These are phyloP conservation scores for Peromyscus californicus DNA, from an alignment of 2,113 vertebrate species.

Conservation along the genomic window DNA sequence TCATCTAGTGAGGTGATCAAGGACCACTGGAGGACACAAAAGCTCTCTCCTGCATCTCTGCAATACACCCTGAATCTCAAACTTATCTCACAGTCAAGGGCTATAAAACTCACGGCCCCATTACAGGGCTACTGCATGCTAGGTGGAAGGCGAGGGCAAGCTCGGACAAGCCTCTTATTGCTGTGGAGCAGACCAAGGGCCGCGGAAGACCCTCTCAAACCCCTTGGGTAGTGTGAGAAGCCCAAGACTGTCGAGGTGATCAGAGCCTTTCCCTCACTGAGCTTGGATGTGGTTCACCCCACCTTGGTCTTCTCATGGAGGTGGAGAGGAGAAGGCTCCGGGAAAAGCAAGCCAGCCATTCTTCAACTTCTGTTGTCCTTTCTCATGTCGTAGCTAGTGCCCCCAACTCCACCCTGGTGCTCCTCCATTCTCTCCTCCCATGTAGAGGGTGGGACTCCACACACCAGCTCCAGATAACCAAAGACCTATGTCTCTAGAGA, in stretches of 20 bases:
- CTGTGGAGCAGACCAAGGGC: neutral
- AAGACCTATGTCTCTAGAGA: neutral
- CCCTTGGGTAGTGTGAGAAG: no score
- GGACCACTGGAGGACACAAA: neutral
- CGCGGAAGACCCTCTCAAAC: neutral
- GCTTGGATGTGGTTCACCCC: neutral
- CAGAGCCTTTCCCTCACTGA: neutral
- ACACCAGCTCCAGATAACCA: neutral
- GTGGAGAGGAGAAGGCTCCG: neutral
- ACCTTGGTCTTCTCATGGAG: neutral
- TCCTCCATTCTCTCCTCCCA: neutral
- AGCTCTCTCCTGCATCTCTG: neutral
- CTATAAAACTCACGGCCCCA: neutral
- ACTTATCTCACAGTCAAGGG: neutral
- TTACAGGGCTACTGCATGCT: no score
- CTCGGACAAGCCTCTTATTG: neutral
- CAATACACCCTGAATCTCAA: neutral
- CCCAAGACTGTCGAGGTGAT: neutral
- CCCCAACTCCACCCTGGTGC: no score
- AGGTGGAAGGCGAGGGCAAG: neutral
- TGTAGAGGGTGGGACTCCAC: neutral
- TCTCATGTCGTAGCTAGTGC: no score
- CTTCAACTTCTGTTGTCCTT: neutral
- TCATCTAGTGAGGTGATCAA: no score
- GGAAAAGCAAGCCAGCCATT: no score